A percentile compares a stretch with the other conserved stretches of the same genome.
These are phyloP conservation scores for Aptenodytes forsteri DNA, from an alignment of 2,113 vertebrate genomes.

Conservation along the genomic window DNA sequence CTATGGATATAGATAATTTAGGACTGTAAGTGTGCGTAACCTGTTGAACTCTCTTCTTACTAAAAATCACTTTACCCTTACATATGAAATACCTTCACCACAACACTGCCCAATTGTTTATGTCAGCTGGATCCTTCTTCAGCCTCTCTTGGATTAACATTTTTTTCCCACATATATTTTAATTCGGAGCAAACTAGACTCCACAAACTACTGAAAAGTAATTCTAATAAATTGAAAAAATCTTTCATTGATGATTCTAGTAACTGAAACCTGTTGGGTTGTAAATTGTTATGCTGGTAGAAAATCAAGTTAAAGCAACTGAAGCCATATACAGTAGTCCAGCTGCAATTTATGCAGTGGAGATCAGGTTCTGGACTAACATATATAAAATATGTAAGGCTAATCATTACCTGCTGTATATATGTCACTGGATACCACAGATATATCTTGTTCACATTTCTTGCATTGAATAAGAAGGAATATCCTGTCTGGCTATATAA, in stretches of 20 bases:
- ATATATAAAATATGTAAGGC: neutral
- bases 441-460: neutral
- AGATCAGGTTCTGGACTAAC: neutral
- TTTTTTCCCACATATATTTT: neutral
- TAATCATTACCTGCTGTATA: neutral
- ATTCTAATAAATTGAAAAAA: neutral
- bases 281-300: neutral
- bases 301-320: neutral
- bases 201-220: neutral
- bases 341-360: neutral
- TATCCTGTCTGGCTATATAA: neutral
- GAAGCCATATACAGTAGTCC: neutral
- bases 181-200: neutral
- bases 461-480: neutral
- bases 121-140: neutral
- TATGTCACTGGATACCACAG: neutral
- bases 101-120: neutral
- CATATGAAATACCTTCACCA: neutral
- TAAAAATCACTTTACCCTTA: neutral
- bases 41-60: neutral
- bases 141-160: neutral
- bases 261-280: neutral
- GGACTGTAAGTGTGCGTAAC: neutral
- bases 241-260: neutral
- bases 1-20: neutral